These are phyloP conservation scores for Boleophthalmus pectinirostris DNA, from an alignment of 2,113 vertebrate species.

Conservation along the genomic window DNA sequence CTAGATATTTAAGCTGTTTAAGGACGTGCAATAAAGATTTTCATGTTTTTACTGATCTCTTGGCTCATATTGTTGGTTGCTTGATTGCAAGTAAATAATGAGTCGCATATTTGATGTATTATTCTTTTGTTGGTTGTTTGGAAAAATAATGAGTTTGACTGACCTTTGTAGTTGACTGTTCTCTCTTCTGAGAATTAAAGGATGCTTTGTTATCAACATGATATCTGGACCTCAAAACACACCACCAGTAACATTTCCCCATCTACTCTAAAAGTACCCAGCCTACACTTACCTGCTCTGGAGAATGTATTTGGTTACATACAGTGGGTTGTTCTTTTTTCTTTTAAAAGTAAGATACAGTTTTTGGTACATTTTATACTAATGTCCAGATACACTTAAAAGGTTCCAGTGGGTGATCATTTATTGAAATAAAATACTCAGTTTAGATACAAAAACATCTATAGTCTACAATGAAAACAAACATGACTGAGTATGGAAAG, in stretches of 20 bases:
- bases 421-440: conserved; percentile 56
- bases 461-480: conserved; percentile 37
- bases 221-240: neutral
- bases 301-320: neutral
- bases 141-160: too few species aligned
- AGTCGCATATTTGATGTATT: too few species aligned
- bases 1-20: conserved; percentile 1
- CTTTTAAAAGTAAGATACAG: neutral
- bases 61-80: neutral
- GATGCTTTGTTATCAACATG: too few species aligned
- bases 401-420: conserved; percentile 22
- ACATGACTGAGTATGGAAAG: conserved; percentile 35
- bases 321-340: neutral
- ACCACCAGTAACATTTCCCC: neutral
- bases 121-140: too few species aligned
- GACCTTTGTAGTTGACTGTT: too few species aligned
- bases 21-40: conserved; percentile 45
- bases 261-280: neutral
- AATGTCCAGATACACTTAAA: neutral
- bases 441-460: conserved; percentile 43
- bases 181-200: too few species aligned
- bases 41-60: neutral
- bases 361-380: neutral
- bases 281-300: neutral
- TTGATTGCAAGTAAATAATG: neutral